Base-by-base conservation (phyloP, 2,113 vertebrate genomes). In the Mobula hypostoma region DNA sequence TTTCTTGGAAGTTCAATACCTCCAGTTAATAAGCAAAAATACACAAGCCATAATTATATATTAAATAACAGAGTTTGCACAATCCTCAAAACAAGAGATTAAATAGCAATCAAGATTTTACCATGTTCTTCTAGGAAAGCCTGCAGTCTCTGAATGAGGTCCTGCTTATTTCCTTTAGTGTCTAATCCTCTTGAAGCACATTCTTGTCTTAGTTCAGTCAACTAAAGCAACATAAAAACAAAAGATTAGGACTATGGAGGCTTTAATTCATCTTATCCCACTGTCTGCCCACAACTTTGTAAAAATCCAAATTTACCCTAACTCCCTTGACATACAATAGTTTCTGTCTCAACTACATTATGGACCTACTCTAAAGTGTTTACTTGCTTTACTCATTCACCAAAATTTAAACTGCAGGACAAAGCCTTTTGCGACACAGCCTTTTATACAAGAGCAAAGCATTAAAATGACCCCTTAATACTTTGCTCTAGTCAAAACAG, bases 191-290 rank as follows among this genome's bases (percentile, higher is more conserved):
- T 96, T 56, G 98, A 98, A 94, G 98, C 97, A 58, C 98, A 99
- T 94, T 99, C 98, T 95, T 98, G 98, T 96, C 98, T 98, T 96
- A 98, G 95, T 94, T 99, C 98, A 0, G 98, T 98, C 95, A 99
- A 95, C 98, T 98, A 94, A 93, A 58, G 94, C 91, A 72, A 94
- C 74, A 95, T 19, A 94, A 91, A 68, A 21, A 94, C 40, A 87
- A 61, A 48, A 7, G n/a, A 17, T 66, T 19, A 70, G 40, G 17
- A 66, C 21, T 19, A 79, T 58, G 19, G 72, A 68, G 5, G 27
- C 24, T 82, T 68, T 40, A 9, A 66, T 15, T 66, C 14, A 66
- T 90, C 85, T 29, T 15, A 32, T 15, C 27, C 11, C 27, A 1
- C 83, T 88, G 27, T n/a, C 29, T n/a, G n/a, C 77, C 12, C 77